Base-by-base conservation (phyloP, 1,140 invertebrate genomes). In the Ceratina australensis region DNA sequence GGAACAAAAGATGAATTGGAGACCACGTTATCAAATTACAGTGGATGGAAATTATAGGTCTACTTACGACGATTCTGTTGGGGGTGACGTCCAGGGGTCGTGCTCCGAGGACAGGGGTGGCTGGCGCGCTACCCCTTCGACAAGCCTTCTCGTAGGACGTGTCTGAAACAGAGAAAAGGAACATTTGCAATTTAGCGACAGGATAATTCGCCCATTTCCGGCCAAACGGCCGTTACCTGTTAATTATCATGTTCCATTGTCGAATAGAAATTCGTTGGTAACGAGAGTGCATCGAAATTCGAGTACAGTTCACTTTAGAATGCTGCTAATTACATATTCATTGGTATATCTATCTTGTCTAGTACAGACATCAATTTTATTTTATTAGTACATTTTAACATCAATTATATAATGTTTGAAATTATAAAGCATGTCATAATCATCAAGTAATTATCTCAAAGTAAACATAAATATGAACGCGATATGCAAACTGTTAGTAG, bases 91-190 rank as follows among this genome's bases (percentile, higher is more conserved):
- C 95, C 88, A 92, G 93, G 91, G 92, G 93, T 61, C 94, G 91
- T 64, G 93, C 93, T 76, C 96, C 96, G 74, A 96, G 93, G 69
- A 97, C 95, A 74, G 96, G 96, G 72, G 96, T 97, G 57, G 96
- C 95, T 67, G 96, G 96, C 49, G 96, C 96, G 76, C 96, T 97
- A 57, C 96, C 96, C 85, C 97, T 94, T 86, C 96, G 94, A 89
- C 96, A 97, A 90, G 96, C 96, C 90, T 97, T 97, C 92, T 97
- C 97, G 91, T 97, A 97, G 78, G 96, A 97, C 82, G 96, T 97
- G 90, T 97, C 97, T 97, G 94, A 42, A 95, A 94, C 87, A 82
- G 88, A 91, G 84, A 72, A 79, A 42, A 42, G 33, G 60, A 84
- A 80, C 71, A 71, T 78, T 79, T 74, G 57, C n/a, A 49, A 78